Evolutionary conservation across 2,797 vertebrate species (phyloP).

Genomic region (Sebastes itinus): DNA sequence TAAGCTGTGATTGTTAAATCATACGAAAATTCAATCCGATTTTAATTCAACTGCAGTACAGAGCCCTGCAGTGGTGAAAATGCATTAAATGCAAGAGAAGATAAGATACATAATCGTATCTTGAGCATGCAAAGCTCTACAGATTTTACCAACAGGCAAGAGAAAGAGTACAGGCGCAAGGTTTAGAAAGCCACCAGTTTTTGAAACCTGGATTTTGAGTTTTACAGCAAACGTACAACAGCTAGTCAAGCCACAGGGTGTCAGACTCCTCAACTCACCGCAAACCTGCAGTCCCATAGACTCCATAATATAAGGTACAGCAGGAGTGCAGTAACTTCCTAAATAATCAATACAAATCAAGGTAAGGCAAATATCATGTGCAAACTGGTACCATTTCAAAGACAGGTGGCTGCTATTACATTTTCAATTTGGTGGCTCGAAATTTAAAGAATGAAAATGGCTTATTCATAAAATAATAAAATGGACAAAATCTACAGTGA

Average conservation of each 20-base stretch:
- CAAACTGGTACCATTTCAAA: slow-evolving; percentile 62
- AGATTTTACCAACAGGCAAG: slow-evolving; percentile 82
- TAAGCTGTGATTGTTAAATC: slow-evolving; percentile 55
- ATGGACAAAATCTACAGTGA: background rate
- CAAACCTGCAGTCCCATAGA: slow-evolving; percentile 89
- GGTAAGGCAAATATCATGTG: slow-evolving; percentile 79
- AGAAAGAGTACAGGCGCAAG: slow-evolving; percentile 78
- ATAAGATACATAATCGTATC: slow-evolving; percentile 73
- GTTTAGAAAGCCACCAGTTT: slow-evolving; percentile 86
- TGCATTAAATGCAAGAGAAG: slow-evolving; percentile 75
- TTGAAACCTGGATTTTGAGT: slow-evolving; percentile 79
- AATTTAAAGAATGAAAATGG: slow-evolving; percentile 12
- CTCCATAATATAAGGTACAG: slow-evolving; percentile 89
- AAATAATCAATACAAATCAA: slow-evolving; percentile 89
- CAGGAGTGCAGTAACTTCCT: slow-evolving; percentile 89
- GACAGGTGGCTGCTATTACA: slow-evolving; percentile 65
- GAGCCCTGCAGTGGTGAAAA: slow-evolving; percentile 73
- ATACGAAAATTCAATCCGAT: slow-evolving; percentile 21
- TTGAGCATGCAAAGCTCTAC: slow-evolving; percentile 87
- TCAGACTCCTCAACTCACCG: slow-evolving; percentile 86
- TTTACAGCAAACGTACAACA: slow-evolving; percentile 81
- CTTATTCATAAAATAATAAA: slow-evolving; percentile 9
- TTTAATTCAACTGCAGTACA: slow-evolving; percentile 43
- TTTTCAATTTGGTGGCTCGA: slow-evolving; percentile 46
- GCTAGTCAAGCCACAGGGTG: slow-evolving; percentile 78